Base-by-base conservation (phyloP, 23 tunicate species). In the Ciona savignyi region DNA sequence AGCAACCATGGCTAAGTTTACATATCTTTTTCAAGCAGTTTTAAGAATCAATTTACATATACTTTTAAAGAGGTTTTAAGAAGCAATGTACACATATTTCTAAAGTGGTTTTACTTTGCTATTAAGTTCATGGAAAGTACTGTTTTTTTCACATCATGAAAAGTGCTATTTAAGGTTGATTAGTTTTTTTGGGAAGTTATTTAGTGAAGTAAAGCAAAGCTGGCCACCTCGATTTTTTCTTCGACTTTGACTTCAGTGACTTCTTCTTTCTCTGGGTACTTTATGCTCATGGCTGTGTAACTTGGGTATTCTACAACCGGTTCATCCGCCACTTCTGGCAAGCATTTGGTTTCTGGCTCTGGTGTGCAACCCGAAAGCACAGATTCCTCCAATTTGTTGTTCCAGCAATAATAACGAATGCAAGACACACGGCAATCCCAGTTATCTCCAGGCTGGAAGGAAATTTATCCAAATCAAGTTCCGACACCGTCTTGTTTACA, bases 371-470 rank as follows among this genome's bases (percentile, higher is more conserved):
- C 85, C 1, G 34, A 48, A 19, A 91, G 60, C 0, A 70, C 77
- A 9, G 88, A 77, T 62, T 89, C 84, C 76, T 91, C 89, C 70
- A 91, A 68, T 21, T 22, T 77, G 62, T 91, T 91, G 79, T 91
- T 80, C 97, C 97, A 91, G 72, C 97, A 91, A 48, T 84, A 79
- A 51, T 91, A 91, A 19, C 91, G 64, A 30, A 92, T 77, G 65
- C 97, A 91, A 0, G 91, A 83, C 63, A 77, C 89, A 15, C 91
- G 78, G 83, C 97, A 91, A 64, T 91, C 97, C 97, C 97, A 91
- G 35, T 84, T 91, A 75, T 91, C 97, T 34, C 97, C 97, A 66
- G 97, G 97, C 97, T 91, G 32, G 4, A 63, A 65, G 34, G 69
- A 62, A 51, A 1, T 28, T n/a, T n/a, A n/a, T n/a, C n/a, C n/a